Conservation (phyloP, 2,797 vertebrate genomes). For the Enteromius trimaculatus region DNA sequence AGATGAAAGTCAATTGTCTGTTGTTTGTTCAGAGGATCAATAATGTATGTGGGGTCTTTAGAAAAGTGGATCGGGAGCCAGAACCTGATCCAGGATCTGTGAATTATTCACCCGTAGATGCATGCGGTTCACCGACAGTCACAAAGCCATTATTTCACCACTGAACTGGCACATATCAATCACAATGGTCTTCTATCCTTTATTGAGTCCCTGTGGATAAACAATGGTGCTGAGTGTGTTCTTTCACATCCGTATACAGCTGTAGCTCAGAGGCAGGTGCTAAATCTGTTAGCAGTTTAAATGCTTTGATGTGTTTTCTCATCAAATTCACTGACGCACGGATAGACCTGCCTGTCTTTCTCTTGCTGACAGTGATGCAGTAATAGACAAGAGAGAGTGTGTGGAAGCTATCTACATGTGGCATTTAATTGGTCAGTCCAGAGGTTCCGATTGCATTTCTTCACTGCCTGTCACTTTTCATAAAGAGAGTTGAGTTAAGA, state of each 20-base stretch:
- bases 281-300: constrained; percentile 12
- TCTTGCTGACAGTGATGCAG: constrained; percentile 17
- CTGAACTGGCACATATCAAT: constrained; percentile 23
- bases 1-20: constrained; percentile 79
- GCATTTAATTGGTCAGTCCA: constrained; percentile 27
- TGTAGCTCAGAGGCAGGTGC: constrained; percentile 5
- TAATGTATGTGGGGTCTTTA: constrained; percentile 81
- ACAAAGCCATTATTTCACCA: constrained; percentile 43
- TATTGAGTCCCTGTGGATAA: not conserved
- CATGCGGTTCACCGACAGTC: constrained; percentile 40
- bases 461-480: constrained; percentile 10
- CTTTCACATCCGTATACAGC: constrained; percentile 17
- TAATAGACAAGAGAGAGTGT: constrained; percentile 19
- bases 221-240: constrained; percentile 17
- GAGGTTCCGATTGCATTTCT: constrained; percentile 8
- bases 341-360: constrained; percentile 11
- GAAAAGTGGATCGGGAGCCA: constrained; percentile 63
- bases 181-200: not conserved
- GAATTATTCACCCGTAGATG: constrained; percentile 61
- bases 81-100: constrained; percentile 61
- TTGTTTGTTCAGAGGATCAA: constrained; percentile 72
- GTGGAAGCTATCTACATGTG: constrained; percentile 14
- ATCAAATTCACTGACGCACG: not conserved
- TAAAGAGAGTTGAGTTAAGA: constrained; percentile 5
- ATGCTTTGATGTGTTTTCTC: not conserved